Evolutionary conservation across 2,113 vertebrate species (phyloP).

Genomic region (Alosa alosa): DNA sequence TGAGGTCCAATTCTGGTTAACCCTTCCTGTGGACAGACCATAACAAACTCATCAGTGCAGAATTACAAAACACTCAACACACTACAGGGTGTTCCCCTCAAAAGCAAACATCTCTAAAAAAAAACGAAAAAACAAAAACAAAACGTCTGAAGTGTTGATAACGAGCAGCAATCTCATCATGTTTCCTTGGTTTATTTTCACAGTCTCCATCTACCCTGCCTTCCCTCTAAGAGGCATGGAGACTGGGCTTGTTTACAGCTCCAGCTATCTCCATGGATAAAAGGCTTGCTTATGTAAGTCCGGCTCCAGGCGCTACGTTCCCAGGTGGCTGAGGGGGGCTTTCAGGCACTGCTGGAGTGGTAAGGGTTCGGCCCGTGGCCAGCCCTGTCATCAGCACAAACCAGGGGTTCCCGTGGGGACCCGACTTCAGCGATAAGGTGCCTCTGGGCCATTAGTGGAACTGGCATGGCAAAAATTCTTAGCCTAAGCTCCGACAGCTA

Average conservation of each 20-base stretch:
- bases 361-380: conserved; percentile 44
- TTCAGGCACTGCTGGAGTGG: neutral
- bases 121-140: no score
- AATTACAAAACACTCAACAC: conserved; percentile 1
- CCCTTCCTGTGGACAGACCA: conserved; percentile 80
- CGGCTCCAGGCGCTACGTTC: conserved; percentile 45
- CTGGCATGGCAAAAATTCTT: neutral
- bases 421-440: conserved; percentile 36
- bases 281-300: conserved; percentile 52
- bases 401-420: conserved; percentile 55
- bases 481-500: neutral
- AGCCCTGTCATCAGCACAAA: conserved; percentile 63
- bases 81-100: neutral
- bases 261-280: conserved; percentile 43
- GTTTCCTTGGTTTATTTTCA: conserved; percentile 19
- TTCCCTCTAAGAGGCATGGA: conserved; percentile 35
- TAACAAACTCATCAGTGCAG: neutral
- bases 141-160: neutral
- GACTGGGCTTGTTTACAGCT: conserved; percentile 44
- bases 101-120: neutral
- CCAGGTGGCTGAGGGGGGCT: conserved; percentile 42
- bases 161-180: neutral
- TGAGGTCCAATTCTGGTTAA: conserved; percentile 87
- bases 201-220: conserved; percentile 23
- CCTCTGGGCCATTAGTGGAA: neutral